Base-by-base conservation (phyloP, 2,113 vertebrate species). In the Labrus mixtus region DNA sequence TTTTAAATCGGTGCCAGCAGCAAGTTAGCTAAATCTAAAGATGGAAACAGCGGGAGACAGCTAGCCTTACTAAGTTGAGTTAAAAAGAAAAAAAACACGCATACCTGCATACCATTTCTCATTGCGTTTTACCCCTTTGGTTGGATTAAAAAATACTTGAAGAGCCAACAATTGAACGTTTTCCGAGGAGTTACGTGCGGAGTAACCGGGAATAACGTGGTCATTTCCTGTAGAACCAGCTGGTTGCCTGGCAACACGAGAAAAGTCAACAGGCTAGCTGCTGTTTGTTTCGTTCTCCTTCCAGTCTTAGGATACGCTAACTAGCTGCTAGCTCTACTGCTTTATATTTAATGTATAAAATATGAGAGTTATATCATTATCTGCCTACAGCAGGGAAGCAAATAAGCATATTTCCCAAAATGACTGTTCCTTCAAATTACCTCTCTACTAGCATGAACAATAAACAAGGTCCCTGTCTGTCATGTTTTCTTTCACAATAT, bases 401-500 rank as follows among this genome's bases (percentile, higher is more conserved):
- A 58, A 33, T 50, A 7, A 68, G 22, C 17, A 8, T 60, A 9
- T 46, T 73, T 61, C 59, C 36, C 19, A 63, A 50, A 63, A 73
- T 55, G 36, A 41, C 4, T 10, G 54, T 62, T 55, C 11, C 23
- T 71, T 57, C 23, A 54, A 60, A 58, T 56, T 10, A 12, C 39
- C 33, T 56, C 39, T 19, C 36, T 11, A n/a, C 53, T 48, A 3
- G 60, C 15, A 43, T 33, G 20, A 8, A 57, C 48, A 51, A 62
- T 60, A 1, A 60, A 10, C 16, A 16, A 59, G 17, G 23, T 58
- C 10, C 25, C 4, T 19, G 15, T 23, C n/a, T 33, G 33, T 54
- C 0, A 57, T 92, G 95, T 73, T 93, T 95, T 0, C 89, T 94
- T 36, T 95, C 94, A 0, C 13, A 62, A 36, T 43, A n/a, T 4